Evolutionary conservation across 2,888 invertebrate species (phyloP).

Genomic region (Augochlorella aurata): DNA sequence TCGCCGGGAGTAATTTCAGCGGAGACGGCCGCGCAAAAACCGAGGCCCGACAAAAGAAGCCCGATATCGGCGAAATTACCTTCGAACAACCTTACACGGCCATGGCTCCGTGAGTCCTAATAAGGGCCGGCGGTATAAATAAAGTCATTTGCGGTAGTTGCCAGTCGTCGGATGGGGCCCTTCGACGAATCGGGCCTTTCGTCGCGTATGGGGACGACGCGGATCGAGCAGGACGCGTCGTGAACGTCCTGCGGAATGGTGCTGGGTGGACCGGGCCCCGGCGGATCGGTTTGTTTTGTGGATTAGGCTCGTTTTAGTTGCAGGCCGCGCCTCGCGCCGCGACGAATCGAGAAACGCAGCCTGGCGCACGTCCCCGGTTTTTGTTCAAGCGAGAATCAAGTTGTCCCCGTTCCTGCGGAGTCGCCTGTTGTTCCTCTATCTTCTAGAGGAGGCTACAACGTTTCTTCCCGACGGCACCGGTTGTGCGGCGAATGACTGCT

Average conservation of each 20-base stretch:
- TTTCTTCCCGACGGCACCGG: background rate
- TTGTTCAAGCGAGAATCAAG: constrained; percentile 58
- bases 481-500: background rate
- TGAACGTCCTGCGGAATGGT: constrained; percentile 22
- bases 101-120: constrained; percentile 50
- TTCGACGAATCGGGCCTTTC: constrained; percentile 64
- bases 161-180: constrained; percentile 32
- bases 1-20: constrained; percentile 48
- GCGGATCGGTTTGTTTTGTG: constrained; percentile 64
- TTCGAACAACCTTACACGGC: constrained; percentile 49
- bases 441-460: background rate
- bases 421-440: background rate
- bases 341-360: constrained; percentile 64
- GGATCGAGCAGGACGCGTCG: background rate
- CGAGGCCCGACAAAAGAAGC: constrained; percentile 42
- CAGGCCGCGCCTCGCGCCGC: constrained; percentile 57
- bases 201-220: constrained; percentile 47
- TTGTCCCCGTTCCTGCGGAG: constrained; percentile 55
- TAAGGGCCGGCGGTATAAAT: constrained; percentile 62
- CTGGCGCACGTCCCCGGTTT: constrained; percentile 64
- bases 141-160: constrained; percentile 66
- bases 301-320: constrained; percentile 66
- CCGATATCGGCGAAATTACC: constrained; percentile 50
- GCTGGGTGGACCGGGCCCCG: constrained; percentile 2
- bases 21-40: constrained; percentile 35